These are phyloP conservation scores for Drosophila equinoxialis DNA, from an alignment of 1,140 invertebrate genomes.

Conservation along the genomic window DNA sequence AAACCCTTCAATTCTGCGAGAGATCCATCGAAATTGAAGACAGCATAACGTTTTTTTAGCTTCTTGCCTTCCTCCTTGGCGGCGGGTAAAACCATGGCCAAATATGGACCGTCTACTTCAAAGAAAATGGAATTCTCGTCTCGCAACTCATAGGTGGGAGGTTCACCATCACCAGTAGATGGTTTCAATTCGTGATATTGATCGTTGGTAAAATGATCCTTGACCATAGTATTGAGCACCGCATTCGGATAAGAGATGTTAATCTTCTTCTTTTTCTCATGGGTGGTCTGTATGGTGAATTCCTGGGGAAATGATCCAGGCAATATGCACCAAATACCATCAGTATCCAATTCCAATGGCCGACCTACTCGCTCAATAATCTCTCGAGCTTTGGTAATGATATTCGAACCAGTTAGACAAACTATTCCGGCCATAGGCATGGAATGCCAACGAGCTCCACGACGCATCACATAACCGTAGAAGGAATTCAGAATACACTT, in stretches of 20 bases:
- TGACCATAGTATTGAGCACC: constrained; percentile 98
- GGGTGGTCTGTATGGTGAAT: constrained; percentile 90
- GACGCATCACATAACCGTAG: constrained; percentile 99
- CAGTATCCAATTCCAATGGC: constrained; percentile 98
- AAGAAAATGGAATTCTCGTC: constrained; percentile 99
- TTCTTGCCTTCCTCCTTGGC: constrained; percentile 99
- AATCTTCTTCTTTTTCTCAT: constrained; percentile 95
- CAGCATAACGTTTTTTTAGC: constrained; percentile 98
- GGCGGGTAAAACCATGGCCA: constrained; percentile 98
- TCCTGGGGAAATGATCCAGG: constrained; percentile 99
- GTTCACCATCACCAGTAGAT: constrained; percentile 84
- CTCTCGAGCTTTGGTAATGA: constrained; percentile 97
- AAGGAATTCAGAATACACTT: constrained; percentile 99
- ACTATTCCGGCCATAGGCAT: constrained; percentile 99
- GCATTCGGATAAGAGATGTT: constrained; percentile 98
- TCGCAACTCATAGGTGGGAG: constrained; percentile 88
- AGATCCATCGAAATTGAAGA: constrained; percentile 99
- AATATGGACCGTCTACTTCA: constrained; percentile 98
- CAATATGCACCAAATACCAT: constrained; percentile 99
- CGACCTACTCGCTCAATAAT: constrained; percentile 97
- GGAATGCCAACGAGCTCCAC: constrained; percentile 99
- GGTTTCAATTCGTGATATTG: constrained; percentile 96
- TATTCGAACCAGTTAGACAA: constrained; percentile 98
- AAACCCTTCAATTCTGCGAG: constrained; percentile 99
- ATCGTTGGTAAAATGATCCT: constrained; percentile 98